Conservation (phyloP, 2,888 invertebrate genomes). For the Lochmaea capreae region DNA sequence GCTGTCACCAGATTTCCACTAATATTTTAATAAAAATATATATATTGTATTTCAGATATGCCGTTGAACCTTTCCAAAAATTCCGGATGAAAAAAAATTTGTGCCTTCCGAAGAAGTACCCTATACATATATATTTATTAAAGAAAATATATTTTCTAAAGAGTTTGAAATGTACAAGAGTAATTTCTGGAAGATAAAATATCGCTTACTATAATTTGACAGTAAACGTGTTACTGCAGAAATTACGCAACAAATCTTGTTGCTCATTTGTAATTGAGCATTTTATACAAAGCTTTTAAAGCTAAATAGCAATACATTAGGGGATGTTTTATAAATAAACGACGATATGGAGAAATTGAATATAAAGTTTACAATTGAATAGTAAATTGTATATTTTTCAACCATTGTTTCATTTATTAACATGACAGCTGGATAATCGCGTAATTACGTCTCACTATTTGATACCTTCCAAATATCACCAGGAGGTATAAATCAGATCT, state of each 20-base stretch:
- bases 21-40: not conserved
- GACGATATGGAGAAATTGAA: not conserved
- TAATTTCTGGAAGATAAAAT: conserved; percentile 16
- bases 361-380: not conserved
- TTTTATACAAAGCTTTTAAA: conserved; percentile 26
- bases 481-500: too few species aligned
- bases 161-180: conserved; percentile 16
- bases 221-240: not conserved
- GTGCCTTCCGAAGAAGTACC: conserved; percentile 55
- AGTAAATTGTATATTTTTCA: too few species aligned
- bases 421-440: too few species aligned
- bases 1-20: too few species aligned
- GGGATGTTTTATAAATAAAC: conserved; percentile 6
- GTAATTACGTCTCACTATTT: too few species aligned
- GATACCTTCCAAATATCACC: too few species aligned
- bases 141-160: conserved; percentile 27
- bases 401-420: too few species aligned
- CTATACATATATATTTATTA: conserved; percentile 14
- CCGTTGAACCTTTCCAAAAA: conserved; percentile 92
- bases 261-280: conserved; percentile 3
- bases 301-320: conserved; percentile 7
- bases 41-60: conserved; percentile 74
- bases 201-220: not conserved
- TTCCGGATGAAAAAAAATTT: conserved; percentile 68
- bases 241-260: not conserved